Conservation (phyloP, 2,797 vertebrate genomes). For the Tamandua tetradactyla region DNA sequence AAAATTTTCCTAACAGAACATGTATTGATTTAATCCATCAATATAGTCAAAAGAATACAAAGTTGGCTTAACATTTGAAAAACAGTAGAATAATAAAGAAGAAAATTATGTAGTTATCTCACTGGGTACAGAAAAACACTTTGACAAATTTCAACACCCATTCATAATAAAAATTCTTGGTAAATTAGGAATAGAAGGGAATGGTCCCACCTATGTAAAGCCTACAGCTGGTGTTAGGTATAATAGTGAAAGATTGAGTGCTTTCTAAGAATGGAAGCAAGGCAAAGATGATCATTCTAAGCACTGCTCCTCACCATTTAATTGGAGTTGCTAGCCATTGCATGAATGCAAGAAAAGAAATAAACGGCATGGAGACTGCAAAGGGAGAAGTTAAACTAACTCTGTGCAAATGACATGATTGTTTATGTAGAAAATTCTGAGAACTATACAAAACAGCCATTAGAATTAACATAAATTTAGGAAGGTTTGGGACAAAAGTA, state of each 20-base stretch:
- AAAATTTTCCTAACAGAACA: not conserved
- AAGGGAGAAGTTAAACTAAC: not conserved
- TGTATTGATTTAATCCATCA: not conserved
- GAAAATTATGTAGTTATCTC: not conserved
- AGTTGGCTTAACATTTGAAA: not conserved
- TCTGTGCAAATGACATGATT: too few relatives aligned
- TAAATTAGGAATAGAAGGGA: not conserved
- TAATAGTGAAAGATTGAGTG: not conserved
- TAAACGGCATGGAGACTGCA: not conserved
- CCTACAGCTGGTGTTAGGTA: not conserved
- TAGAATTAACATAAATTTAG: not conserved
- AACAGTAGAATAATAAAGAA: not conserved
- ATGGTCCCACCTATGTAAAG: not conserved
- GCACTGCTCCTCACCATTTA: not conserved
- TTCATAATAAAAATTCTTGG: too few relatives aligned
- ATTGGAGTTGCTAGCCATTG: not conserved
- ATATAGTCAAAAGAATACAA: not conserved
- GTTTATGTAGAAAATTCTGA: not conserved
- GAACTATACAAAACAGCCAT: not conserved
- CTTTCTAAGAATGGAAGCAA: not conserved
- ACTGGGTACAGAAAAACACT: not conserved
- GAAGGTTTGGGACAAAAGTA: not conserved
- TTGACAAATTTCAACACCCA: not conserved
- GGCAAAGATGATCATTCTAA: not conserved
- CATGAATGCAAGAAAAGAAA: not conserved